Evolutionary conservation across 2,888 invertebrate species (phyloP).

Genomic region (Sphaeridia pumilis): DNA sequence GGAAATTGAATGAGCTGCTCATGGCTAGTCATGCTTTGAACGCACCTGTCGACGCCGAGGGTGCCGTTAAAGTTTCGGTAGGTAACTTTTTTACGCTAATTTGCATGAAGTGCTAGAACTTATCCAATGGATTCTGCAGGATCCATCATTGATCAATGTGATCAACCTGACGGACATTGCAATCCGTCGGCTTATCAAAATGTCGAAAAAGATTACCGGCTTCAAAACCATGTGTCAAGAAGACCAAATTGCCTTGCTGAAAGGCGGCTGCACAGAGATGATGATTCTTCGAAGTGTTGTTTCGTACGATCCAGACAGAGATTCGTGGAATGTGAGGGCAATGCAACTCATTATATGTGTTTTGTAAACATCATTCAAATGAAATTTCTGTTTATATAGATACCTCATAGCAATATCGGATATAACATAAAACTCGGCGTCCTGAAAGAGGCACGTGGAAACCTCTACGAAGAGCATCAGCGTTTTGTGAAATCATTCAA

Average conservation of each 20-base stretch:
- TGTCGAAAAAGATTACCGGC: constrained; percentile 52
- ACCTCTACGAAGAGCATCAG: constrained; percentile 77
- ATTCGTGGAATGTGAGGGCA: constrained; percentile 65
- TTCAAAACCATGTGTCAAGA: constrained; percentile 90
- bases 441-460: constrained; percentile 77
- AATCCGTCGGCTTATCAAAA: constrained; percentile 59
- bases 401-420: constrained; percentile 64
- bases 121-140: too few species aligned
- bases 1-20: constrained; percentile 70
- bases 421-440: constrained; percentile 72
- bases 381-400: constrained; percentile 46
- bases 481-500: constrained; percentile 75
- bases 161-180: constrained; percentile 86
- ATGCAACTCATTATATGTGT: too few species aligned
- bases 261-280: constrained; percentile 93
- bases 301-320: constrained; percentile 76
- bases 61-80: constrained; percentile 30
- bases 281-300: constrained; percentile 86
- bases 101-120: too few species aligned
- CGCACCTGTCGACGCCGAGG: constrained; percentile 70
- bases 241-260: constrained; percentile 76
- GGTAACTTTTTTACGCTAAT: constrained; percentile 3
- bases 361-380: too few species aligned
- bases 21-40: constrained; percentile 73
- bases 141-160: constrained; percentile 57